A percentile compares a stretch with the other conserved stretches of the same genome.
Evolutionary conservation across 1,140 invertebrate species (phyloP).

Genomic region (Drosophila pseudoananassae): DNA sequence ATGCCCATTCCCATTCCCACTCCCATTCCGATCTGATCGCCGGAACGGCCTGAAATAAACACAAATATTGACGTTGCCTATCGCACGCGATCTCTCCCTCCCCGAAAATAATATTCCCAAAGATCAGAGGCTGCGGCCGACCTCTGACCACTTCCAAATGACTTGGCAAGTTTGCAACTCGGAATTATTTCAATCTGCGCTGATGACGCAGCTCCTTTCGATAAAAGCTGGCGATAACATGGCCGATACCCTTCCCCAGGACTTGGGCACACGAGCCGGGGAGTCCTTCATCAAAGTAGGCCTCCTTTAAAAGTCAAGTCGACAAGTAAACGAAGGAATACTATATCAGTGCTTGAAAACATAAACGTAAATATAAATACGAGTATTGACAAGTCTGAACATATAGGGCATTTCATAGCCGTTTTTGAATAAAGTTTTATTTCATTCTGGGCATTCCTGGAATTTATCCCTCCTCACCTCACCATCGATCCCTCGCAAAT

Average conservation of each 20-base stretch:
- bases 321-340: too few relatives aligned
- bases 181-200: constrained; percentile 78
- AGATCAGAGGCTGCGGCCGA: constrained; percentile 30
- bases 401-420: background rate
- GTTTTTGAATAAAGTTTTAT: background rate
- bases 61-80: constrained; percentile 83
- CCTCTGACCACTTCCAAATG: constrained; percentile 58
- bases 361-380: background rate
- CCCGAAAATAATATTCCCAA: constrained; percentile 3
- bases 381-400: background rate
- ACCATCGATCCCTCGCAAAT: constrained; percentile 37
- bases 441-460: constrained; percentile 56
- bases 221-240: constrained; percentile 53
- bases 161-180: constrained; percentile 67
- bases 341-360: too few relatives aligned
- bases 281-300: background rate
- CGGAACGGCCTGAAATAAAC: constrained; percentile 53
- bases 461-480: constrained; percentile 23
- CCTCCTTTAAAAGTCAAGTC: too few relatives aligned
- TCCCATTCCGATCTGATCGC: constrained; percentile 3
- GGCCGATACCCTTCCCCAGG: constrained; percentile 3
- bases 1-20: constrained; percentile 21
- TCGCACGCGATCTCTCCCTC: constrained; percentile 72
- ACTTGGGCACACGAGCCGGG: background rate
- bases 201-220: constrained; percentile 70